Evolutionary conservation across 1,140 invertebrate genomes (phyloP).

Genomic region (Adelges cooleyi): DNA sequence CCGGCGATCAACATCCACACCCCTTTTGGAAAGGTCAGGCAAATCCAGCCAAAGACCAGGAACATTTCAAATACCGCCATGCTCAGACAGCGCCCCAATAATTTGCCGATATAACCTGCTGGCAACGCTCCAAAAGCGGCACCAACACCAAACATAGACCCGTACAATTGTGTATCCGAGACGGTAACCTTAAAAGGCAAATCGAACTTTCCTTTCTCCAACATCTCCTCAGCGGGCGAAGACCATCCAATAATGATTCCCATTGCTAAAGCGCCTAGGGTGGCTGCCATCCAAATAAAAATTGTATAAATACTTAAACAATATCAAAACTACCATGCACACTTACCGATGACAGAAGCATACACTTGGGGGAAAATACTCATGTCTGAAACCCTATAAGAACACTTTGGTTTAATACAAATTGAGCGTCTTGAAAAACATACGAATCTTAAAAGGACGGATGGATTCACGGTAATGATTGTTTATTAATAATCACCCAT

Average conservation of each 20-base stretch:
- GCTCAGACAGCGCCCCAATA: constrained; percentile 23
- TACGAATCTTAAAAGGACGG: too few relatives aligned
- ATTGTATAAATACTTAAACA: too few relatives aligned
- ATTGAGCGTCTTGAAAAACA: too few relatives aligned
- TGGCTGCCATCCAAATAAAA: constrained; percentile 48
- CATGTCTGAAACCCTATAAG: too few relatives aligned
- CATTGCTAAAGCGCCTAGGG: constrained; percentile 53
- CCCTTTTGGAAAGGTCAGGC: constrained; percentile 52
- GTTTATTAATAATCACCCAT: too few relatives aligned
- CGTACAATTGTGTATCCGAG: constrained; percentile 31
- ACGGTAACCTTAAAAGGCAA: constrained; percentile 34
- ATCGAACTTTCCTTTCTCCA: constrained; percentile 38
- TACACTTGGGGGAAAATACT: too few relatives aligned
- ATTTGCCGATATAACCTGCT: constrained; percentile 37
- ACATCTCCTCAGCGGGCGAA: constrained; percentile 57
- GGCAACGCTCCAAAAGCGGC: constrained; percentile 55
- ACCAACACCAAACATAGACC: constrained; percentile 73
- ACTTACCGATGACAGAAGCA: too few relatives aligned
- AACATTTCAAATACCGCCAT: constrained; percentile 30
- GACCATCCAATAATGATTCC: constrained; percentile 69
- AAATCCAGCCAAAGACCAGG: constrained; percentile 45
- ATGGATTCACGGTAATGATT: too few relatives aligned
- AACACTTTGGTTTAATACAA: too few relatives aligned
- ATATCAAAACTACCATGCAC: too few relatives aligned
- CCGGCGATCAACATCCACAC: constrained; percentile 55